Conservation (phyloP, 2,113 vertebrate genomes). For the Malurus cyaneus region DNA sequence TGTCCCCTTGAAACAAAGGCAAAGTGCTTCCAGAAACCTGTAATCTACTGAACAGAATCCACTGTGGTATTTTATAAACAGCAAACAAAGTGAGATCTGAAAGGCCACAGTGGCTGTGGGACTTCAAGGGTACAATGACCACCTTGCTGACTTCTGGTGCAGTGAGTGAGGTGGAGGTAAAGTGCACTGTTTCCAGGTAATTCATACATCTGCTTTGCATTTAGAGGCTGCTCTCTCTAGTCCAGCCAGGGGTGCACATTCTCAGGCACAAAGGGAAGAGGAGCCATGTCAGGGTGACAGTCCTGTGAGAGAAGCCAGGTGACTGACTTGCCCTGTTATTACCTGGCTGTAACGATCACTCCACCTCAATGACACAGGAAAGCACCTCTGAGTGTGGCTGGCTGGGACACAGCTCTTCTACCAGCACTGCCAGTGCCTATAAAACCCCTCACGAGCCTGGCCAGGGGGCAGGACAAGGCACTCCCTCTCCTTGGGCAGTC, state of each 20-base stretch:
- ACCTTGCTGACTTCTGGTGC: neutral
- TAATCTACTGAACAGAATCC: neutral
- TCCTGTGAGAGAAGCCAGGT: neutral
- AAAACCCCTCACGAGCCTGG: neutral
- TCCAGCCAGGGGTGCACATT: neutral
- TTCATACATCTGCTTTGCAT: neutral
- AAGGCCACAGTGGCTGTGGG: neutral
- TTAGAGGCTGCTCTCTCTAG: neutral
- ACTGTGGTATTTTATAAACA: neutral
- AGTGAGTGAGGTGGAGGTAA: neutral
- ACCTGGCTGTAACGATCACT: neutral
- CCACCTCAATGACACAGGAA: neutral
- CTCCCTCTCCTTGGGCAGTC: neutral
- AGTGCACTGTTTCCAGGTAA: neutral
- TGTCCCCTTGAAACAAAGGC: neutral
- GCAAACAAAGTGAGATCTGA: neutral
- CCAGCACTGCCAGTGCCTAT: neutral
- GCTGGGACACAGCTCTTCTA: neutral
- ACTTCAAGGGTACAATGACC: neutral
- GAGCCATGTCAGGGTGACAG: neutral
- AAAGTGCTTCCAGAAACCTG: neutral
- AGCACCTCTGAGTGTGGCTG: neutral
- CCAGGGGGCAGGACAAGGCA: neutral
- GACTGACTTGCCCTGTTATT: neutral
- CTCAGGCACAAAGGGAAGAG: neutral